phyloP scores from a whole-genome alignment of 1,140 invertebrate species.

The Bombus affinis region DNA sequence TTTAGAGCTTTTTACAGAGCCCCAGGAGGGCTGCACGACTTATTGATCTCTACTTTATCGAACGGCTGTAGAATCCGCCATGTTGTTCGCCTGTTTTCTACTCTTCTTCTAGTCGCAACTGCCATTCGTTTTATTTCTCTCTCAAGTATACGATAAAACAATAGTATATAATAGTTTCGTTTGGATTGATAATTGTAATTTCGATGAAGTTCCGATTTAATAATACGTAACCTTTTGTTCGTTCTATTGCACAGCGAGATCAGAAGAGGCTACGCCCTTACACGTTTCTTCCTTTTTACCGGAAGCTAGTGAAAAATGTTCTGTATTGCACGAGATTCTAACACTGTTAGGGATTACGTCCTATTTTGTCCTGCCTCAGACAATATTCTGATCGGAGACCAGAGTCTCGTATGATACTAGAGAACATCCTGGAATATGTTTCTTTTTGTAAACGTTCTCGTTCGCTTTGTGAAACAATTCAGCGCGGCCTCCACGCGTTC shows the following conservation, averaged over 20 bases:
- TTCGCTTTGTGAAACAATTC: background rate
- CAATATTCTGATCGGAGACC: background rate
- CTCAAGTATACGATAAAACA: background rate
- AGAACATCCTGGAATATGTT: background rate
- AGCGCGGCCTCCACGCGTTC: background rate
- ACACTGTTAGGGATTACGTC: background rate
- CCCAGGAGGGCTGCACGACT: no score
- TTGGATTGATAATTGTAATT: background rate
- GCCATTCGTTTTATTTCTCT: conserved; percentile 41
- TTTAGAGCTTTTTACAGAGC: background rate
- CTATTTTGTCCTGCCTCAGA: background rate
- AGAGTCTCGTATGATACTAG: background rate
- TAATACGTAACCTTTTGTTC: background rate
- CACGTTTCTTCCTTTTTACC: background rate
- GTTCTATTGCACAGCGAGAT: conserved; percentile 5
- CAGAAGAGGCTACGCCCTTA: background rate
- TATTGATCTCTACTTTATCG: background rate
- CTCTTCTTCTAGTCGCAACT: conserved; percentile 51
- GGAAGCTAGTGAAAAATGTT: background rate
- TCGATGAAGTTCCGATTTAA: background rate
- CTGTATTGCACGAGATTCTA: background rate
- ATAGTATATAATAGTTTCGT: background rate
- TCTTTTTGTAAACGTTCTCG: background rate
- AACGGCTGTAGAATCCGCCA: conserved; percentile 7
- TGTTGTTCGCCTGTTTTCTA: background rate